Percentiles rank a stretch among this genome's conserved stretches.
phyloP scores from a whole-genome alignment of 1,140 invertebrate species.

The Pseudoatta argentina region DNA sequence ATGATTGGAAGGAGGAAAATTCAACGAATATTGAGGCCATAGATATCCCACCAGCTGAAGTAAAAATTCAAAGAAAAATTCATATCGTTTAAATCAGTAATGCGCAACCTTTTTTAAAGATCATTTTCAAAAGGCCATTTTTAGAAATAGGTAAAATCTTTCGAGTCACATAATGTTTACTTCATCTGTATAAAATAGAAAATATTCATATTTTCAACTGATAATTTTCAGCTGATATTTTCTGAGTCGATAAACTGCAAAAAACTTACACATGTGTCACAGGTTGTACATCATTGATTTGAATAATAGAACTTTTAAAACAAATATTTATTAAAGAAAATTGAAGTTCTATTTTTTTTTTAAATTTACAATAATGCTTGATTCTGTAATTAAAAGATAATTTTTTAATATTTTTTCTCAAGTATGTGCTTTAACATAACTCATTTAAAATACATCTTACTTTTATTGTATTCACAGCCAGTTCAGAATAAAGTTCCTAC shows the following conservation, averaged over 20 bases:
- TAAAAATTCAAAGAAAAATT: conserved; percentile 38
- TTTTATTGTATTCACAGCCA: conserved; percentile 35
- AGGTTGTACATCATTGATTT: no score
- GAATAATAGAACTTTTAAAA: not conserved
- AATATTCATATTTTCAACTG: no score
- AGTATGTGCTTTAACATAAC: not conserved
- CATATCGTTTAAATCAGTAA: not conserved
- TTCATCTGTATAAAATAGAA: no score
- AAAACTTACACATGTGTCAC: no score
- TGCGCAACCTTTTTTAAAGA: no score
- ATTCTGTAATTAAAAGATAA: not conserved
- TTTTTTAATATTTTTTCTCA: not conserved
- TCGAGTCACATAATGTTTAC: no score
- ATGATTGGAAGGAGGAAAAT: conserved; percentile 20
- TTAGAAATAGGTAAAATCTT: no score
- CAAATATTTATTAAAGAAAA: conserved; percentile 1
- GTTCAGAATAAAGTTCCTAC: conserved; percentile 45
- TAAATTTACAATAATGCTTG: not conserved
- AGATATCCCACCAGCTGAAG: conserved; percentile 47
- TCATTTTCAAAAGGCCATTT: no score
- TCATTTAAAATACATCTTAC: not conserved
- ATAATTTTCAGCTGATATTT: no score
- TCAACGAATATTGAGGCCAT: conserved; percentile 26
- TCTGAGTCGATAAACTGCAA: no score
- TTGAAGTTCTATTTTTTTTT: not conserved